These are phyloP conservation scores for Heliothis peltigera DNA, from an alignment of 2,888 invertebrate species.

Conservation along the genomic window DNA sequence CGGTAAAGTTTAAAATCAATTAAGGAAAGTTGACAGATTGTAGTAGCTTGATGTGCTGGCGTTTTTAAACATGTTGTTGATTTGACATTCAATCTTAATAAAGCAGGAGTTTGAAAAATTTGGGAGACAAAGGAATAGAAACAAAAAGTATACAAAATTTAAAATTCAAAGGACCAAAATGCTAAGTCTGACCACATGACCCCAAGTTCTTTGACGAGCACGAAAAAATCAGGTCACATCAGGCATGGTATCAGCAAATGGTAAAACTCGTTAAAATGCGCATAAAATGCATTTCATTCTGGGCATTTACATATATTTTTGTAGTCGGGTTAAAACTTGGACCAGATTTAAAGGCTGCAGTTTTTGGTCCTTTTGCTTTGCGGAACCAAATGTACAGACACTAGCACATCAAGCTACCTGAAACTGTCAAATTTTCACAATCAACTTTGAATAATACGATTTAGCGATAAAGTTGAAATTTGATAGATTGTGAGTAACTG, in stretches of 20 bases:
- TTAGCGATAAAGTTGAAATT: too few relatives aligned
- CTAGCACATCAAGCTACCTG: too few relatives aligned
- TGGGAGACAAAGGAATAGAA: not conserved
- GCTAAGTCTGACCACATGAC: constrained; percentile 8
- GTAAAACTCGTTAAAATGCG: constrained; percentile 45
- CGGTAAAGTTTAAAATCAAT: too few relatives aligned
- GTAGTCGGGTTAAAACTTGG: constrained; percentile 18
- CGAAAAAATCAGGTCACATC: constrained; percentile 44
- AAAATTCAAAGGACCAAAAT: constrained; percentile 14
- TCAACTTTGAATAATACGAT: too few relatives aligned
- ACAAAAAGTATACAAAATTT: constrained; percentile 14
- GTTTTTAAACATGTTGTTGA: too few relatives aligned
- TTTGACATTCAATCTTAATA: not conserved
- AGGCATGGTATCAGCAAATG: too few relatives aligned
- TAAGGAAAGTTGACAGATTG: too few relatives aligned
- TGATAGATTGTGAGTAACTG: too few relatives aligned
- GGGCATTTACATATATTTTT: constrained; percentile 42
- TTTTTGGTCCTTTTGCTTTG: not conserved
- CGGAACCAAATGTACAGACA: constrained; percentile 8
- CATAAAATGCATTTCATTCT: constrained; percentile 51
- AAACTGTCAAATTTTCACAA: too few relatives aligned
- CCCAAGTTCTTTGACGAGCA: constrained; percentile 28
- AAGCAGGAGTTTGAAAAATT: not conserved
- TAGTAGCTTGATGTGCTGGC: too few relatives aligned
- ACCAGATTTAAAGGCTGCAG: constrained; percentile 26